phyloP scores from a whole-genome alignment of 2,113 vertebrate genomes.

The Pongo abelii region DNA sequence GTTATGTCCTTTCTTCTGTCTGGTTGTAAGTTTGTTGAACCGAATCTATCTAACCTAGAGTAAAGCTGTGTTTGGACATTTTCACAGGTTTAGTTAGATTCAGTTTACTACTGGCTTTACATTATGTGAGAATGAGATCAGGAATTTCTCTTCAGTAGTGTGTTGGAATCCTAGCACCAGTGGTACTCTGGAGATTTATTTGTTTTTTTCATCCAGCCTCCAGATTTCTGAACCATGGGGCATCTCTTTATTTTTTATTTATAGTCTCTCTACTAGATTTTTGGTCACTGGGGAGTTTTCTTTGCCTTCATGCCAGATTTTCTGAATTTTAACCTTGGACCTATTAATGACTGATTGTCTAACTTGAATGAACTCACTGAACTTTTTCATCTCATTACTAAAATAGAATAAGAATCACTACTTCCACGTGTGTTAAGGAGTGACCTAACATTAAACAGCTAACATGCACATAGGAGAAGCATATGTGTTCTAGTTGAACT shows the following conservation, averaged over 20 bases:
- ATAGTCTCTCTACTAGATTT: not conserved
- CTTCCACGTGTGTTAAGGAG: not conserved
- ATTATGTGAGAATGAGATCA: not conserved
- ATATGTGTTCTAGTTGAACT: not conserved
- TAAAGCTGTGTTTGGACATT: not conserved
- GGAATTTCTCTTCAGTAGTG: not conserved
- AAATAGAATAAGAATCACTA: conserved; percentile 7
- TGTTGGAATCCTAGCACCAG: not conserved
- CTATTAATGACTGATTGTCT: not conserved
- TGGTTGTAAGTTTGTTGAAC: not conserved
- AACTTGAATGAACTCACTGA: not conserved
- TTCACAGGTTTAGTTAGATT: not conserved
- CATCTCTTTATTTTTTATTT: not conserved
- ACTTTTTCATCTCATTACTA: conserved; percentile 14
- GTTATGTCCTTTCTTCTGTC: not conserved
- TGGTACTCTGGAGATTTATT: not conserved
- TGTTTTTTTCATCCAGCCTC: not conserved
- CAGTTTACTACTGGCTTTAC: not conserved
- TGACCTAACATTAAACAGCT: not conserved
- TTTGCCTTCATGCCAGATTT: conserved; percentile 26
- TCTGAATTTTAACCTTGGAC: conserved; percentile 24
- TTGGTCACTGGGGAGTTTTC: not conserved
- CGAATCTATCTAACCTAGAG: not conserved
- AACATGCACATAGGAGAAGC: not conserved
- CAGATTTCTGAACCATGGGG: not conserved